Evolutionary conservation across 2,888 invertebrate species (phyloP).

Genomic region (Drosophila hamatofila): DNA sequence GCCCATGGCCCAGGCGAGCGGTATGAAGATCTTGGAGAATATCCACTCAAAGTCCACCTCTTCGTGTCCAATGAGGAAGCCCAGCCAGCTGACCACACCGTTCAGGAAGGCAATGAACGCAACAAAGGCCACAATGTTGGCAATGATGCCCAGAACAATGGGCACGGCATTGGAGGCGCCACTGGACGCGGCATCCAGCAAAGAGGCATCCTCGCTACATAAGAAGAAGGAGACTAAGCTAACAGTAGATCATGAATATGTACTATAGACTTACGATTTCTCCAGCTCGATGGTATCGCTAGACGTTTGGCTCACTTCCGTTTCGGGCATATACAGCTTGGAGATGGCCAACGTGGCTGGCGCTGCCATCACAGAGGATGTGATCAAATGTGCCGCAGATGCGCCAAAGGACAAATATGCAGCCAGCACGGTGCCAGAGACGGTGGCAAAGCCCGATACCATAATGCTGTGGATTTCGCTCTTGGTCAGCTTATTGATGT

Average conservation of each 20-base stretch:
- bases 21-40: conserved; percentile 95
- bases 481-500: conserved; percentile 91
- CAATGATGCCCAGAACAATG: conserved; percentile 94
- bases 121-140: conserved; percentile 96
- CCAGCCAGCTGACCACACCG: conserved; percentile 92
- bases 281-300: conserved; percentile 91
- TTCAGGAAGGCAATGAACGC: conserved; percentile 95
- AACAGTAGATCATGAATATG: not conserved
- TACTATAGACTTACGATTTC: conserved; percentile 87
- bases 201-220: conserved; percentile 91
- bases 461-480: conserved; percentile 97
- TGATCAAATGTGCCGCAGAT: conserved; percentile 93
- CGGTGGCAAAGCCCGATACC: conserved; percentile 97
- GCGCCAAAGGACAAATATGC: conserved; percentile 97
- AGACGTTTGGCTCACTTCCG: conserved; percentile 91
- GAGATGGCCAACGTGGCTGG: conserved; percentile 96
- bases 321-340: conserved; percentile 97
- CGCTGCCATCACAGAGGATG: conserved; percentile 98
- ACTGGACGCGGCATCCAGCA: conserved; percentile 95
- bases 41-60: conserved; percentile 90
- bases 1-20: conserved; percentile 95
- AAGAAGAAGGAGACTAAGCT: not conserved
- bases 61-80: conserved; percentile 90
- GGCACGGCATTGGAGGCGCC: conserved; percentile 93
- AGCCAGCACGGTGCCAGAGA: conserved; percentile 96